Evolutionary conservation across 2,797 vertebrate genomes (phyloP).

Genomic region (Sarcoramphus papa): DNA sequence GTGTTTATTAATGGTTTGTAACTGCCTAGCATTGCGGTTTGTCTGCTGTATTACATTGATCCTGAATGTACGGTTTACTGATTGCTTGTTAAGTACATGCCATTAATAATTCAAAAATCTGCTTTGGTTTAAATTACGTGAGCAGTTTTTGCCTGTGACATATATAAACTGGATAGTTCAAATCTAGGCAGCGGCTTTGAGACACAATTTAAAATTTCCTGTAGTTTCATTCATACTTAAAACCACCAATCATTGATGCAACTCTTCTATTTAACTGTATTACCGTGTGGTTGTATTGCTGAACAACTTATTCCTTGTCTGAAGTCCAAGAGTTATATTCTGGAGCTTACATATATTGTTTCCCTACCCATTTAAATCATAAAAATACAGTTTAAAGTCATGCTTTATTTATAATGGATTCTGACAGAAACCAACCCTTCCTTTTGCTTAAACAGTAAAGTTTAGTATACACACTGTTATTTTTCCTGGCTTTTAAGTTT

Average conservation of each 20-base stretch:
- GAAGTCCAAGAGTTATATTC: not conserved
- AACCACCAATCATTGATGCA: not conserved
- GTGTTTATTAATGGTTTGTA: not conserved
- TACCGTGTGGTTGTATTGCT: not conserved
- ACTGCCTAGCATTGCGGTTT: not conserved
- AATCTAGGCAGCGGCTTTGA: not conserved
- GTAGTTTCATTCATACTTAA: not conserved
- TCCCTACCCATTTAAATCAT: not conserved
- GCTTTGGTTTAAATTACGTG: not conserved
- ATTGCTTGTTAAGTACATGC: not conserved
- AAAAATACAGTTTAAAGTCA: not conserved
- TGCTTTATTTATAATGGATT: not conserved
- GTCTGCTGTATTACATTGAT: not conserved
- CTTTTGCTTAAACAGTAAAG: not conserved
- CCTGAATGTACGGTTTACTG: not conserved
- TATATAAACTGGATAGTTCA: not conserved
- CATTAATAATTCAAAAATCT: slow-evolving; percentile 33
- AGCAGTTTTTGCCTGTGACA: not conserved
- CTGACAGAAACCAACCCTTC: not conserved
- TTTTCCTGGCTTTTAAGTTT: not conserved
- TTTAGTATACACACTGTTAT: not conserved
- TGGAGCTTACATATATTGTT: not conserved
- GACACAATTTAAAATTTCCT: not conserved
- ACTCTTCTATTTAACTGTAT: not conserved
- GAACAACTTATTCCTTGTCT: not conserved